phyloP scores from a whole-genome alignment of 1,140 invertebrate genomes.

The Euschistus heros region DNA sequence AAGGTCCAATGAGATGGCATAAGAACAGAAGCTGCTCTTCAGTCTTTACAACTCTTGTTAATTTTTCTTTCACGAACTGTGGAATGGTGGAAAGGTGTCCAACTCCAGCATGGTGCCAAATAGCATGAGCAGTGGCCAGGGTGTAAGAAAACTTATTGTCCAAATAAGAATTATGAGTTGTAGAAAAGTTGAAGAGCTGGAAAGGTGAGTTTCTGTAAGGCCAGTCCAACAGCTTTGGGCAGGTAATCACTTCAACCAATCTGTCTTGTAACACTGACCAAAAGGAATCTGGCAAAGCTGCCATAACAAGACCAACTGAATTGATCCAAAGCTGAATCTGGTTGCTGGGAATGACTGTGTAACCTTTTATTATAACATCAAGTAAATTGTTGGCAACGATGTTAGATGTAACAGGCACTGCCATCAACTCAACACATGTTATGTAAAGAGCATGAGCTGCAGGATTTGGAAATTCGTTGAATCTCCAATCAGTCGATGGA shows the following conservation, averaged over 20 bases:
- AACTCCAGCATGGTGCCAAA: constrained; percentile 74
- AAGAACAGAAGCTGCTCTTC: constrained; percentile 85
- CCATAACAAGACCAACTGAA: constrained; percentile 77
- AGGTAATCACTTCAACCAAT: constrained; percentile 60
- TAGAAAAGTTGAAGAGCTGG: constrained; percentile 74
- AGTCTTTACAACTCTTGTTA: constrained; percentile 67
- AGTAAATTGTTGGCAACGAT: constrained; percentile 69
- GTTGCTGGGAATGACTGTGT: constrained; percentile 61
- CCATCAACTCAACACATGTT: constrained; percentile 91
- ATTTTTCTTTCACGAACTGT: constrained; percentile 70
- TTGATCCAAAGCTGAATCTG: constrained; percentile 90
- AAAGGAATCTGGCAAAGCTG: constrained; percentile 75
- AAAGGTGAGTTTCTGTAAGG: constrained; percentile 63
- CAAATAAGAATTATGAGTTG: constrained; percentile 62
- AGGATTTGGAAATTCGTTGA: constrained; percentile 94
- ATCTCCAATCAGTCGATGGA: constrained; percentile 85
- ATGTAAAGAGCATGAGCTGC: constrained; percentile 86
- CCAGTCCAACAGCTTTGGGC: constrained; percentile 44
- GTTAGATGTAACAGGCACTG: constrained; percentile 67
- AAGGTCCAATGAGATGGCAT: constrained; percentile 84
- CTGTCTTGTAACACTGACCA: constrained; percentile 76
- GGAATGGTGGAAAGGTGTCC: constrained; percentile 68
- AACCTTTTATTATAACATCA: constrained; percentile 79
- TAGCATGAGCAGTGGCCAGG: constrained; percentile 72
- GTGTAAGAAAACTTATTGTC: constrained; percentile 77